Conservation (phyloP, 1,140 invertebrate species). For the Drosophila bocki region DNA sequence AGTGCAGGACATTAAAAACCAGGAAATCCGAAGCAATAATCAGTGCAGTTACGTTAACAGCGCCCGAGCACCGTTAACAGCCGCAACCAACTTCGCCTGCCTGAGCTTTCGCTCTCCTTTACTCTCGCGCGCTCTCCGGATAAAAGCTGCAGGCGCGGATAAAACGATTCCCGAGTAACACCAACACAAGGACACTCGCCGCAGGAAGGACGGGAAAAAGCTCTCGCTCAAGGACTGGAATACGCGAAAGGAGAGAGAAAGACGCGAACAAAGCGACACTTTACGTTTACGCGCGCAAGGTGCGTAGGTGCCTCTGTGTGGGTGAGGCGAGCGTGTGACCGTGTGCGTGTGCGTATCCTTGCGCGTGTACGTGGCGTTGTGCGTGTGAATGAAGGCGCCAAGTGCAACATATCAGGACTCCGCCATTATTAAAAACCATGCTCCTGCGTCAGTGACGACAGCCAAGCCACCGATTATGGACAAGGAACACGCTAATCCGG, state of each 20-base stretch:
- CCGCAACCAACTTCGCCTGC: conserved; percentile 62
- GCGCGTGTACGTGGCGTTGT: conserved; percentile 20
- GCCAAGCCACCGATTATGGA: conserved; percentile 52
- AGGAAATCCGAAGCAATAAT: conserved; percentile 43
- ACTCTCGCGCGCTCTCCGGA: conserved; percentile 30
- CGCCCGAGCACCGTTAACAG: conserved; percentile 41
- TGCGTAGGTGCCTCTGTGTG: conserved; percentile 42
- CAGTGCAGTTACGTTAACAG: conserved; percentile 35
- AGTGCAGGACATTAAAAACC: conserved; percentile 46
- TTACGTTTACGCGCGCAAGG: conserved; percentile 83
- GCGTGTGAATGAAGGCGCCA: conserved; percentile 72
- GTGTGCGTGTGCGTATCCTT: conserved; percentile 27
- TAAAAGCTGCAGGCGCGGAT: conserved; percentile 73
- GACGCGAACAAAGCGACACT: conserved; percentile 49
- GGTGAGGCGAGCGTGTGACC: conserved; percentile 25
- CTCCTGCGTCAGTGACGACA: conserved; percentile 57
- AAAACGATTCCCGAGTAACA: conserved; percentile 65
- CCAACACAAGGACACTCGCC: conserved; percentile 69
- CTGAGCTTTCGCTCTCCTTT: conserved; percentile 42
- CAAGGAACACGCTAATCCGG: conserved; percentile 31
- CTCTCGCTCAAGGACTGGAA: conserved; percentile 77
- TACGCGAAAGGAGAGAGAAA: conserved; percentile 44
- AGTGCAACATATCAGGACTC: conserved; percentile 74
- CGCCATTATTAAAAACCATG: conserved; percentile 45
- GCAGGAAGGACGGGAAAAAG: conserved; percentile 48